These are phyloP conservation scores for Neodon shergylaensis DNA, from an alignment of 2,113 vertebrate genomes.

Conservation along the genomic window DNA sequence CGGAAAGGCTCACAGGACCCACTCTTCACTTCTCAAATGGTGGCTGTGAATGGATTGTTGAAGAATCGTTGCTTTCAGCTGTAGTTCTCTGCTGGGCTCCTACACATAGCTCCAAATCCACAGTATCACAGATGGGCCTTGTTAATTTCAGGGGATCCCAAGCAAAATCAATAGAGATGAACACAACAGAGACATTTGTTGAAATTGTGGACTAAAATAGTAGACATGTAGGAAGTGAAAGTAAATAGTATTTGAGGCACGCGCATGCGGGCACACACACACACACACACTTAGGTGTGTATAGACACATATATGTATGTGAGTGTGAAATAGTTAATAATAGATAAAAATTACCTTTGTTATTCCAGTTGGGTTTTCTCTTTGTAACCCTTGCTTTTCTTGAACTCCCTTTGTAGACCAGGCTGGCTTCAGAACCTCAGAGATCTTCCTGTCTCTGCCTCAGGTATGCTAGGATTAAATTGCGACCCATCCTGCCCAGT, in stretches of 20 bases:
- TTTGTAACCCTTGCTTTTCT: neutral
- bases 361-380: neutral
- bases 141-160: neutral
- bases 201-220: neutral
- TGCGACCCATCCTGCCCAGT: neutral
- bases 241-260: neutral
- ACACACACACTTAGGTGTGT: neutral
- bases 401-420: too few species aligned
- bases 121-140: neutral
- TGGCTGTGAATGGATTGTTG: neutral
- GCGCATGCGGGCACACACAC: neutral
- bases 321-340: neutral
- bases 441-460: too few species aligned
- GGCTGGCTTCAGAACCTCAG: too few species aligned
- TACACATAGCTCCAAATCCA: neutral
- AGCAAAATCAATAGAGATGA: neutral
- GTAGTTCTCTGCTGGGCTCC: neutral
- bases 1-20: neutral
- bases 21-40: neutral
- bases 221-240: neutral
- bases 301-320: neutral
- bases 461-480: neutral
- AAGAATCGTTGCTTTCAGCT: neutral
- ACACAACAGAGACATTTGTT: neutral
- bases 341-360: neutral